Evolutionary conservation across 2,797 vertebrate species (phyloP), one percentile per base, ranked within the genome.

Genomic region (Hapalemur alaotrensis): DNA sequence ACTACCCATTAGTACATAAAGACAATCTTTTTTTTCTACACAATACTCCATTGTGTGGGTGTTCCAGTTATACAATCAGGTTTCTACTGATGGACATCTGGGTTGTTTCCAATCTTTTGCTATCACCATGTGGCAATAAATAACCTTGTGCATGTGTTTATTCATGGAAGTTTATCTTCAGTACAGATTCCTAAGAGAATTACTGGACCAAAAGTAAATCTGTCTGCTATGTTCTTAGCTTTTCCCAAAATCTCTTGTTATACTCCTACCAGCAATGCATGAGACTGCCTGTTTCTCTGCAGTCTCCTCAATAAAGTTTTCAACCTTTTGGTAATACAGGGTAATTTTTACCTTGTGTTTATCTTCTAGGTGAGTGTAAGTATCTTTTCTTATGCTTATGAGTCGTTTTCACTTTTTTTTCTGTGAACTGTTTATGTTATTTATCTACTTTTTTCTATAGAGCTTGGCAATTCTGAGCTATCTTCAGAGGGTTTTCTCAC

Each of bases 31-130:
- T 38, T 54, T 54, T 46, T 43, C 22, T 25, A 25, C 86, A 97
- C 65, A 81, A 32, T 54, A 48, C 59, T 65, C 46, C 46, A 72
- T 25, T 93, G 89, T 59, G 48, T 86, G 70, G 41, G 17, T 75
- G n/a, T 87, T 86, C 35, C 57, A 57, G 63, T 81, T 67, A 59
- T 10, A 95, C 13, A 65, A 84, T 7, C 57, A 75, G 43, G 30
- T 72, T 87, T 93, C 92, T 86, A 63, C 5, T 61, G 90, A 85
- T 6, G 63, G 79, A 50, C 35, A 80, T 92, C 48, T 95, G 90
- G 38, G 35, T 48, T 43, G 23, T 59, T 28, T 72, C 88, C 76
- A 92, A 30, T 78, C 57, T 54, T 85, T 48, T 80, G 70, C 61
- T 81, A 88, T 23, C 59, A 81, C 48, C 89, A 78, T 35, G 78